Conservation (phyloP, 2,113 vertebrate genomes). For the Nyctereutes procyonoides region DNA sequence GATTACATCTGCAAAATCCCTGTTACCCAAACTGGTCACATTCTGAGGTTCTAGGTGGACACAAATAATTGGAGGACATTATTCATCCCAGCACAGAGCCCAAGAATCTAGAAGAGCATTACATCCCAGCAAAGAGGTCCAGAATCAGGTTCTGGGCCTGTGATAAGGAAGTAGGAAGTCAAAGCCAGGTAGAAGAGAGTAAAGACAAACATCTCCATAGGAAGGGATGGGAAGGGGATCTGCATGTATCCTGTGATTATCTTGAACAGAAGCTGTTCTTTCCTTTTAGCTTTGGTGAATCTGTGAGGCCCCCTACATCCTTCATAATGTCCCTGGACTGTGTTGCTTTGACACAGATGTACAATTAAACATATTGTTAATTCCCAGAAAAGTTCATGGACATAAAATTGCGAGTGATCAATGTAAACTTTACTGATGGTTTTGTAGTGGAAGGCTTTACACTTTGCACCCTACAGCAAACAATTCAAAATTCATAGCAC, state of each 20-base stretch:
- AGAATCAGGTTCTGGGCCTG: neutral
- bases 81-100: neutral
- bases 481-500: neutral
- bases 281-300: neutral
- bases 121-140: fast-evolving
- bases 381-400: neutral
- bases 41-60: neutral
- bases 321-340: neutral
- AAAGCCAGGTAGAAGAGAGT: neutral
- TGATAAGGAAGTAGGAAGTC: neutral
- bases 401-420: neutral
- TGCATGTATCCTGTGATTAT: fast-evolving
- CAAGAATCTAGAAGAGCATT: neutral
- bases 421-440: neutral
- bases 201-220: neutral
- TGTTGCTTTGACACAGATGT: neutral
- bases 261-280: neutral
- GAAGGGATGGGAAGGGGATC: fast-evolving
- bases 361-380: neutral
- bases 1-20: neutral
- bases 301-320: fast-evolving
- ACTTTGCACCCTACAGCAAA: neutral
- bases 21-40: neutral
- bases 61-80: neutral
- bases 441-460: neutral